Evolutionary conservation across 2,113 vertebrate genomes (phyloP), one percentile per base, ranked within the genome.

Genomic region (Cisticola juncidis): DNA sequence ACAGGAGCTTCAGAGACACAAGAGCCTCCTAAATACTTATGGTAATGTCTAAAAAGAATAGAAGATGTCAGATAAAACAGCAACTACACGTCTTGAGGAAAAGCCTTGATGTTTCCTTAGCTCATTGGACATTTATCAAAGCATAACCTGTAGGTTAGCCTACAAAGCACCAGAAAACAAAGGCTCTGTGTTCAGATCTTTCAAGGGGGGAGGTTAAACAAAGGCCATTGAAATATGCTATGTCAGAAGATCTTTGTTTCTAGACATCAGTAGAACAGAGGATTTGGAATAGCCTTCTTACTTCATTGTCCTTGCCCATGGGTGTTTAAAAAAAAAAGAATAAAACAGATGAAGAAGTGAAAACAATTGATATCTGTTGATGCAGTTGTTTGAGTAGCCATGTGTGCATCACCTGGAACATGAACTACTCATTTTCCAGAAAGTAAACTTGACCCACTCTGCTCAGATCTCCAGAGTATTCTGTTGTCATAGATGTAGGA

Each of bases 111-210:
- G 76, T 94, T 96, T 90, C 92, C 76, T 83, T 81, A 90, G 71
- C 82, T 94, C 3, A 42, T 83, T 90, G 95, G 88, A 64, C 96
- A 93, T 95, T 90, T 97, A 95, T 97, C 92, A 97, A 94, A 96
- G 95, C 48, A 78, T 96, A 97, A 97, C 88, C 90, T 90, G 79
- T 74, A 92, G 92, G 88, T 96, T 93, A 95, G 65, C 72, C 85
- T 92, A 93, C 93, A 96, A 96, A 97, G 94, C 79, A 81, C 35
- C 60, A 88, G 76, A 88, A 96, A 90, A 95, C 90, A 97, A 94
- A 96, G 56, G 53, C 82, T 74, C 80, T 86, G 64, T 96, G 94
- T 95, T 93, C 3, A 11, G 26, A 92, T 86, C 82, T 74, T 95
- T 94, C 79, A 58, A 80, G 92, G 69, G 69, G 72, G 88, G 62